phyloP scores from a whole-genome alignment of 2,113 vertebrate genomes.

The Prionailurus viverrinus region DNA sequence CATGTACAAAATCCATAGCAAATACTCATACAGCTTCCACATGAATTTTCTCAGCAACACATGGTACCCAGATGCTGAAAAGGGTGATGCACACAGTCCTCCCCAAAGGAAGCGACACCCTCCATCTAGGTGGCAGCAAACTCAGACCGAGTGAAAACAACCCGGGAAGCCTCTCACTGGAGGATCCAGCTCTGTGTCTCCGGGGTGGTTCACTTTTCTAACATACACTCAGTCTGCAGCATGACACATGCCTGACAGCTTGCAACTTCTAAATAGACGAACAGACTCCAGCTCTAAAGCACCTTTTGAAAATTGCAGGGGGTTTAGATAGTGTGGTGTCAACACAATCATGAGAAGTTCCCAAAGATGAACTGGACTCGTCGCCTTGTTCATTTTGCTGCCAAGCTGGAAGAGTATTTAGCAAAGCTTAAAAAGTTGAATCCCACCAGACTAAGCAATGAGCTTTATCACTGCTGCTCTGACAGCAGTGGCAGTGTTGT shows the following conservation, averaged over 20 bases:
- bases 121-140: neutral
- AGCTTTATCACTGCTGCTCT: conserved; percentile 45
- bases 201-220: neutral
- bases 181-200: neutral
- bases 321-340: neutral
- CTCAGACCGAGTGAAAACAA: neutral
- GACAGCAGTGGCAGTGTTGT: conserved; percentile 45
- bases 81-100: too few species aligned
- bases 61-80: neutral
- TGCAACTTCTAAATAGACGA: conserved; percentile 40
- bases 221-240: neutral
- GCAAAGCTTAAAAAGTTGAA: conserved; percentile 34
- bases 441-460: conserved; percentile 52
- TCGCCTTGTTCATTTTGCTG: neutral
- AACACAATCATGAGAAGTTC: neutral
- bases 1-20: neutral
- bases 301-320: conserved; percentile 52
- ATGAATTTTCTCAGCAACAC: neutral
- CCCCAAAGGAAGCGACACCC: neutral
- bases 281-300: neutral
- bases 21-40: neutral
- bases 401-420: conserved; percentile 30
- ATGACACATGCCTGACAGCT: neutral
- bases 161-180: neutral
- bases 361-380: neutral